phyloP scores from a whole-genome alignment of 1,140 invertebrate species.

The Spodoptera frugiperda region DNA sequence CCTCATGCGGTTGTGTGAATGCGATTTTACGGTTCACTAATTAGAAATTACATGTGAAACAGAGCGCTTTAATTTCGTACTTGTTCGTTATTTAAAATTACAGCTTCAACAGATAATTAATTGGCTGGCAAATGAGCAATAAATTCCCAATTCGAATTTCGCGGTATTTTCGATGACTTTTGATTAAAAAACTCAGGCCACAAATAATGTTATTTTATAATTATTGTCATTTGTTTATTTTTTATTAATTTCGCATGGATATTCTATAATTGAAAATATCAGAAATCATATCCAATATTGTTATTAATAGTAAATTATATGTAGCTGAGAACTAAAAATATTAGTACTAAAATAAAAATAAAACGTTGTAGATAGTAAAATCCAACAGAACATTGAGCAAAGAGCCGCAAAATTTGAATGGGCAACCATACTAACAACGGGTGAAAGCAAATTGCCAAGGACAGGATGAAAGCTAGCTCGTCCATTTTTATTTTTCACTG shows the following conservation, averaged over 20 bases:
- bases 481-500: constrained; percentile 72
- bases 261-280: too few species aligned
- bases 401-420: constrained; percentile 49
- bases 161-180: too few species aligned
- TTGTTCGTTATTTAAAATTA: constrained; percentile 44
- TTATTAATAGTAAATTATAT: too few species aligned
- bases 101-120: constrained; percentile 23
- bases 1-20: constrained; percentile 10
- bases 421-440: constrained; percentile 59
- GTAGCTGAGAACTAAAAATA: too few species aligned
- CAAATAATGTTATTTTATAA: too few species aligned
- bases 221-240: too few species aligned
- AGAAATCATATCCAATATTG: too few species aligned
- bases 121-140: neutral
- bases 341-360: too few species aligned
- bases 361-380: neutral
- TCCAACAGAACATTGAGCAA: constrained; percentile 34
- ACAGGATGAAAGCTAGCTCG: constrained; percentile 63
- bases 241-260: too few species aligned
- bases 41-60: constrained; percentile 36
- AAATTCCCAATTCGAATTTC: neutral
- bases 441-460: constrained; percentile 71
- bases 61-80: constrained; percentile 40
- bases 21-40: constrained; percentile 47
- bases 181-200: too few species aligned